phyloP scores from a whole-genome alignment of 1,140 invertebrate genomes.

The Apis laboriosa region DNA sequence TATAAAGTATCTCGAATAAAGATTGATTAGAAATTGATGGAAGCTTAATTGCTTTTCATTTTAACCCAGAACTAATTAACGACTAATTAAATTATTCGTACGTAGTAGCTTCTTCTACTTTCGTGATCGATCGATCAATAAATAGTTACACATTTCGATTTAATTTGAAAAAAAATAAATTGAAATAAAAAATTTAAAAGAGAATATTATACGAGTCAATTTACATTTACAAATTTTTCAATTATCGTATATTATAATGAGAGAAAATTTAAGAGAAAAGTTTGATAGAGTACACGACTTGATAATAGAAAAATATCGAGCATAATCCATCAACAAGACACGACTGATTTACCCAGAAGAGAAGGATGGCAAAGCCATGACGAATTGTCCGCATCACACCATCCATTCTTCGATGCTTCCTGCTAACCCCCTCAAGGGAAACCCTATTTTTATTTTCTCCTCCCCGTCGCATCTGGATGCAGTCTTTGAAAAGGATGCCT shows the following conservation, averaged over 20 bases:
- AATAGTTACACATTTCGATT: not conserved
- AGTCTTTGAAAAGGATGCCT: constrained; percentile 56
- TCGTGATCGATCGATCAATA: not conserved
- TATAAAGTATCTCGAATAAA: not conserved
- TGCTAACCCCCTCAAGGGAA: constrained; percentile 38
- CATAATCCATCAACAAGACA: not conserved
- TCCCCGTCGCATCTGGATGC: constrained; percentile 30
- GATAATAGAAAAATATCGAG: too few species aligned
- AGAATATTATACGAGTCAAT: too few species aligned
- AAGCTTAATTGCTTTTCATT: not conserved
- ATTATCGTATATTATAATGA: too few species aligned
- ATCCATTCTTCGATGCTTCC: constrained; percentile 27
- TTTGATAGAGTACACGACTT: too few species aligned
- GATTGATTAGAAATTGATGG: not conserved
- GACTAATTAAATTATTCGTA: not conserved
- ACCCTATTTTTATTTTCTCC: constrained; percentile 63
- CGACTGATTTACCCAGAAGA: not conserved
- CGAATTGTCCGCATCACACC: constrained; percentile 37
- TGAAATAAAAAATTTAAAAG: too few species aligned
- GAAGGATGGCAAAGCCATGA: not conserved
- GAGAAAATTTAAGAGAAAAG: too few species aligned
- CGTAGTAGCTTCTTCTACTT: not conserved
- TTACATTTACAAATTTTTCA: too few species aligned
- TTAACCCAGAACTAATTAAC: not conserved
- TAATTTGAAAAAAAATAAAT: not conserved